Percentiles rank a stretch among this genome's conserved stretches.
Conservation (phyloP, 2,888 invertebrate genomes). For the Hedya salicella region DNA sequence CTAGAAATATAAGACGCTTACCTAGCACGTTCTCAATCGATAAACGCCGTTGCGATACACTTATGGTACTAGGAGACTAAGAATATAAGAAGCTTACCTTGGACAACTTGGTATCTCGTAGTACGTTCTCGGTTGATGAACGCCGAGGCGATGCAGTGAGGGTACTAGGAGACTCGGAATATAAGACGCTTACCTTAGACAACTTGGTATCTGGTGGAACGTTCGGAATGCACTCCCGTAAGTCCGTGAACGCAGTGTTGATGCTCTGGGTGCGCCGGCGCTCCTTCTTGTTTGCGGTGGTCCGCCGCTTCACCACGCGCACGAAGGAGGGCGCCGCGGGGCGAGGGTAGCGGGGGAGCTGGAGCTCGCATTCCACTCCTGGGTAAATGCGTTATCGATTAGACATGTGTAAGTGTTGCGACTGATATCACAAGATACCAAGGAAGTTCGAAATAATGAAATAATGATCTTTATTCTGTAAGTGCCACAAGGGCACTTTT, state of each 20-base stretch:
- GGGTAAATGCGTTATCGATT: neutral
- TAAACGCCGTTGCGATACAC: neutral
- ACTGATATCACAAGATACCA: too few relatives aligned
- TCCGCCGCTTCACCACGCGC: slow-evolving; percentile 90
- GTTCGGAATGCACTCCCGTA: slow-evolving; percentile 97
- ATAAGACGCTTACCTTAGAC: slow-evolving; percentile 89
- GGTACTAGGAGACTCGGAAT: neutral
- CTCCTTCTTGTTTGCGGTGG: slow-evolving; percentile 98
- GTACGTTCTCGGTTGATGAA: slow-evolving; percentile 97
- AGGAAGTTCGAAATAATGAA: too few relatives aligned
- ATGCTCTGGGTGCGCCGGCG: slow-evolving; percentile 96
- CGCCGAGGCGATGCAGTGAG: slow-evolving; percentile 79
- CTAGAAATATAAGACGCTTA: too few relatives aligned
- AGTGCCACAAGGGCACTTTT: too few relatives aligned
- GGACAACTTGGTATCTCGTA: slow-evolving; percentile 97
- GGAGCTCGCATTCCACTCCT: slow-evolving; percentile 68
- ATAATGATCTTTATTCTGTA: too few relatives aligned
- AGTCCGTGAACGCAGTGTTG: slow-evolving; percentile 96
- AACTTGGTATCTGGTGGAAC: slow-evolving; percentile 98
- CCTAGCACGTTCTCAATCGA: too few relatives aligned
- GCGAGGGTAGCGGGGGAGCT: slow-evolving; percentile 69
- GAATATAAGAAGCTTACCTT: slow-evolving; percentile 86
- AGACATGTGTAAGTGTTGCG: too few relatives aligned
- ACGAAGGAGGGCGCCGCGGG: slow-evolving; percentile 74
- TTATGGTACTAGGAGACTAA: neutral